These are phyloP conservation scores for Stenopsyche tienmushanensis DNA, from an alignment of 1,140 invertebrate genomes.

Conservation along the genomic window DNA sequence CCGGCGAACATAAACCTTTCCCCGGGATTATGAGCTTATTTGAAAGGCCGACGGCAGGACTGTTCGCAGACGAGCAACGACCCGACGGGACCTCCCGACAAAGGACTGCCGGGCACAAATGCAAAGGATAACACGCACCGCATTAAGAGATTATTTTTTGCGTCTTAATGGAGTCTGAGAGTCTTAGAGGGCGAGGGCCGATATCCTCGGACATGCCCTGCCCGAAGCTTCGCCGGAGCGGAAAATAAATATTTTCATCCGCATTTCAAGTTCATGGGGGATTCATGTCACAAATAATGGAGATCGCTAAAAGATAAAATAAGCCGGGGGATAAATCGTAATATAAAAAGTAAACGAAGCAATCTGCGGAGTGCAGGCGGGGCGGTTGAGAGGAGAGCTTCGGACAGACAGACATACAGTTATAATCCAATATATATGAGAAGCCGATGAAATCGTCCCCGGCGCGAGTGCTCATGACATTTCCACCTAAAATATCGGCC, in stretches of 20 bases:
- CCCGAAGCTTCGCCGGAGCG: not conserved
- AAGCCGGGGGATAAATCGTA: too few relatives aligned
- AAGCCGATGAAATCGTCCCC: conserved; percentile 37
- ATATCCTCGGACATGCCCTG: not conserved
- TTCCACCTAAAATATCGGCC: conserved; percentile 40
- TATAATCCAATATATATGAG: conserved; percentile 34
- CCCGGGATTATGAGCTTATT: conserved; percentile 19
- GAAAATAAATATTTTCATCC: too few relatives aligned
- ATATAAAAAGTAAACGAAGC: too few relatives aligned
- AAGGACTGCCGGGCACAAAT: conserved; percentile 12
- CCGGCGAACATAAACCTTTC: conserved; percentile 9
- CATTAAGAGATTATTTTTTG: conserved; percentile 38
- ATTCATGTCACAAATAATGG: too few relatives aligned
- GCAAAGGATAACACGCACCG: conserved; percentile 21
- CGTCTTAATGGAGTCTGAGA: conserved; percentile 19
- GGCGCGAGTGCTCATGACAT: conserved; percentile 38
- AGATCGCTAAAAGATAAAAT: too few relatives aligned
- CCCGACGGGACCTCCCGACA: not conserved
- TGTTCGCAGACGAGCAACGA: conserved; percentile 2
- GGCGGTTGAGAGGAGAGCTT: too few relatives aligned
- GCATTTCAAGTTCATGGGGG: not conserved
- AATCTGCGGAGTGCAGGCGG: too few relatives aligned
- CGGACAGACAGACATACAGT: conserved; percentile 10
- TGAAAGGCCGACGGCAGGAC: conserved; percentile 10
- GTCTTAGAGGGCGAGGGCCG: not conserved